These are phyloP conservation scores for Ptycholaimellus sp. DNA, from an alignment of 2,888 invertebrate genomes.

Conservation along the genomic window DNA sequence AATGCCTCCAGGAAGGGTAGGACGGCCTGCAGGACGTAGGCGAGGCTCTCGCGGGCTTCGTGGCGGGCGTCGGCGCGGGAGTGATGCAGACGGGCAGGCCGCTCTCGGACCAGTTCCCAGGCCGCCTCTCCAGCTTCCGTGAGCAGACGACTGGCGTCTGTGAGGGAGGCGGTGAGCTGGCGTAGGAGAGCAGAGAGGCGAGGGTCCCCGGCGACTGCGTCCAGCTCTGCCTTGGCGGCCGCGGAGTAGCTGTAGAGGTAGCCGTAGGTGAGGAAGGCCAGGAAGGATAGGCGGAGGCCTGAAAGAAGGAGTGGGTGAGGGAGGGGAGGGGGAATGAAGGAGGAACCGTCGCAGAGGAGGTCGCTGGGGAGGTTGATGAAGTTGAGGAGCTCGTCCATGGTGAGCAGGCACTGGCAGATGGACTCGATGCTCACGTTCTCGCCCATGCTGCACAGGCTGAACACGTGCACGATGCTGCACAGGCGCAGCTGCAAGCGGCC, in stretches of 20 bases:
- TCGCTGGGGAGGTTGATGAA: constrained; percentile 21
- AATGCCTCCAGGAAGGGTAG: constrained; percentile 26
- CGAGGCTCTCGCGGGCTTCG: constrained; percentile 9
- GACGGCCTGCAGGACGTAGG: constrained; percentile 24
- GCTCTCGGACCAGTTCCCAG: background rate
- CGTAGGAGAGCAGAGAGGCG: background rate
- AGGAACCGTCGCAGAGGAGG: constrained; percentile 22
- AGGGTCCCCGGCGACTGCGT: background rate
- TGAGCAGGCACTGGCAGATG: constrained; percentile 28
- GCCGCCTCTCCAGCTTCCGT: background rate
- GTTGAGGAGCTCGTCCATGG: constrained; percentile 22
- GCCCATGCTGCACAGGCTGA: constrained; percentile 28
- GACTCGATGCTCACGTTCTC: constrained; percentile 28
- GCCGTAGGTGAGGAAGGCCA: constrained; percentile 26
- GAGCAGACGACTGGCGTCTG: background rate
- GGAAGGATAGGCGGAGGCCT: constrained; percentile 25
- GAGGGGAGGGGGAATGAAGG: no score
- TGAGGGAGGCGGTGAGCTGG: background rate
- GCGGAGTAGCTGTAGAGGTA: constrained; percentile 15
- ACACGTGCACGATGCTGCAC: constrained; percentile 22
- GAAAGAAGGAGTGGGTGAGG: no score
- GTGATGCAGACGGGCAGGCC: constrained; percentile 3
- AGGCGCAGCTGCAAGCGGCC: no score
- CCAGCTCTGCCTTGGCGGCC: constrained; percentile 23
- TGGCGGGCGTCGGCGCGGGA: background rate